Conservation (phyloP, 2,888 invertebrate genomes). For the Hydraecia micacea region DNA sequence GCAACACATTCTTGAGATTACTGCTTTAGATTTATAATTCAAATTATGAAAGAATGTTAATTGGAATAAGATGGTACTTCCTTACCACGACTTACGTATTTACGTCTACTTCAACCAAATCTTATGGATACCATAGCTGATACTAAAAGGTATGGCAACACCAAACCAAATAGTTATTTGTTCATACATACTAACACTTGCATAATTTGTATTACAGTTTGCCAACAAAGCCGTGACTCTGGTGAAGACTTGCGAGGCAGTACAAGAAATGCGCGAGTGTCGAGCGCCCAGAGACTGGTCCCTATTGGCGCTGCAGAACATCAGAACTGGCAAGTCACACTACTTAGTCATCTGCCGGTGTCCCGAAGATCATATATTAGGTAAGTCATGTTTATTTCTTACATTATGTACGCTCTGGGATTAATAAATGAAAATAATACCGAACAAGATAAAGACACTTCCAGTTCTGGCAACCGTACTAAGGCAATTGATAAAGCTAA, state of each 20-base stretch:
- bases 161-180: neutral
- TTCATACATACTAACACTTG: neutral
- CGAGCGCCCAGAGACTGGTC: conserved; percentile 97
- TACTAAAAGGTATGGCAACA: neutral
- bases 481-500: conserved; percentile 16
- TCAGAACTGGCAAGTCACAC: conserved; percentile 97
- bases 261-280: conserved; percentile 97
- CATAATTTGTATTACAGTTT: conserved; percentile 81
- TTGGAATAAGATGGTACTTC: conserved; percentile 3
- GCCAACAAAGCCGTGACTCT: conserved; percentile 94
- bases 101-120: conserved; percentile 1
- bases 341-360: conserved; percentile 98
- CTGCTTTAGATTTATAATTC: conserved; percentile 13
- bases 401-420: neutral
- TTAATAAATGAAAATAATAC: neutral
- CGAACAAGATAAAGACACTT: neutral
- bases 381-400: conserved; percentile 82
- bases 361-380: conserved; percentile 95
- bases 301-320: conserved; percentile 96
- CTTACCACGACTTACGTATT: neutral
- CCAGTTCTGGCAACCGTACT: neutral
- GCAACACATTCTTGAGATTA: conserved; percentile 17
- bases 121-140: neutral
- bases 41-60: conserved; percentile 2
- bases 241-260: conserved; percentile 98